Conservation (phyloP, 2,888 invertebrate species). For the Xiphydria camelus region DNA sequence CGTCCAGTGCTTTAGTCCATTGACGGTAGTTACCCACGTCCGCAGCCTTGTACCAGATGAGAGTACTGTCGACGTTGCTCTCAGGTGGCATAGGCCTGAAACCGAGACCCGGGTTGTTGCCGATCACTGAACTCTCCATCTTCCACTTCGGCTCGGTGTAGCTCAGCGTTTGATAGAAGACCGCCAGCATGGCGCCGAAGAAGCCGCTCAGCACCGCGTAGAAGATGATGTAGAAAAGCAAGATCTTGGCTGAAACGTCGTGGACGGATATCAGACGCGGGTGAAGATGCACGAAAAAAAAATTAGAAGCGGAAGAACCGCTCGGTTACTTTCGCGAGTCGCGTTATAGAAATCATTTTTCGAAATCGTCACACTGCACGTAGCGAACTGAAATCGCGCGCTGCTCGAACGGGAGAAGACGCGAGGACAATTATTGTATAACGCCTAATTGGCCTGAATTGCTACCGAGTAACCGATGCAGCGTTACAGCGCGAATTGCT, state of each 20-base stretch:
- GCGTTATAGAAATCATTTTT: too few relatives aligned
- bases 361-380: too few relatives aligned
- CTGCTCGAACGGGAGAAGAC: too few relatives aligned
- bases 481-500: background rate
- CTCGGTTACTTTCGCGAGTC: too few relatives aligned
- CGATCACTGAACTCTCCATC: conserved; percentile 83
- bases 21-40: conserved; percentile 77
- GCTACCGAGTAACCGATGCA: conserved; percentile 24
- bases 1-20: conserved; percentile 78
- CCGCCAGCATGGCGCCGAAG: conserved; percentile 91
- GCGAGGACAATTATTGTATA: conserved; percentile 49
- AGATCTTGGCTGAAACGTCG: conserved; percentile 92
- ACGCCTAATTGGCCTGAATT: conserved; percentile 56
- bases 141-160: conserved; percentile 87
- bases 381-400: too few relatives aligned
- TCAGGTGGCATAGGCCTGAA: conserved; percentile 96
- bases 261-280: too few relatives aligned
- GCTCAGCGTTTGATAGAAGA: conserved; percentile 93
- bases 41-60: conserved; percentile 89
- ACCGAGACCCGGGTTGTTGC: conserved; percentile 94
- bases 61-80: conserved; percentile 90
- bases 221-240: conserved; percentile 94
- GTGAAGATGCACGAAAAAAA: too few relatives aligned
- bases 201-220: conserved; percentile 90
- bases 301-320: too few relatives aligned